Conservation (phyloP, 2,797 vertebrate species). For the Eulemur mongoz region DNA sequence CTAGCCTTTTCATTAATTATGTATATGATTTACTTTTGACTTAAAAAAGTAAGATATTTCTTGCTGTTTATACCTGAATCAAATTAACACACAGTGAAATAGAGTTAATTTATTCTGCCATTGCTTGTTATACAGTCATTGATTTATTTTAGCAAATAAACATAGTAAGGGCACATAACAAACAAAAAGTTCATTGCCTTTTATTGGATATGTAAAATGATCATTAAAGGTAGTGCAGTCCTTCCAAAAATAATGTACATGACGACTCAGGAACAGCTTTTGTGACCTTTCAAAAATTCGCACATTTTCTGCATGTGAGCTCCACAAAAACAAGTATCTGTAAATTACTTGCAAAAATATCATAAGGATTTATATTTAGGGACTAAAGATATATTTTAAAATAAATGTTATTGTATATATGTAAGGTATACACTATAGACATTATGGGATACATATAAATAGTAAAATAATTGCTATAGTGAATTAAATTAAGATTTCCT, state of each 20-base stretch:
- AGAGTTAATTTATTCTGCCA: neutral
- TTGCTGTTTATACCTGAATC: neutral
- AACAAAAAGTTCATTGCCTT: neutral
- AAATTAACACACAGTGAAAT: neutral
- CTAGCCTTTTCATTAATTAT: neutral
- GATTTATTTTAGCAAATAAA: constrained; percentile 39
- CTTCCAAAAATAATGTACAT: neutral
- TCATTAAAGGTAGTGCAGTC: neutral
- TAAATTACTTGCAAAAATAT: neutral
- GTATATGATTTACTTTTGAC: neutral
- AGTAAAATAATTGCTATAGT: neutral
- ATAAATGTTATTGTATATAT: neutral
- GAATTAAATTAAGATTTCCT: neutral
- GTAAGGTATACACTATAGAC: neutral
- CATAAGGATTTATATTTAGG: neutral
- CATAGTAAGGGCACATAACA: neutral
- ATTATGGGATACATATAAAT: neutral
- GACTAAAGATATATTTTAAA: neutral
- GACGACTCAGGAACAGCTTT: neutral
- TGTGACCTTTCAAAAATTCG: neutral
- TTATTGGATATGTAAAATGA: neutral
- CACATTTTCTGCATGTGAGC: neutral
- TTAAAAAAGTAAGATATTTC: neutral
- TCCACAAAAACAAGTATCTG: neutral
- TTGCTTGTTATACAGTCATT: neutral